These are phyloP conservation scores for Paedocypris micromegethes DNA, from an alignment of 2,797 vertebrate species.

Conservation along the genomic window DNA sequence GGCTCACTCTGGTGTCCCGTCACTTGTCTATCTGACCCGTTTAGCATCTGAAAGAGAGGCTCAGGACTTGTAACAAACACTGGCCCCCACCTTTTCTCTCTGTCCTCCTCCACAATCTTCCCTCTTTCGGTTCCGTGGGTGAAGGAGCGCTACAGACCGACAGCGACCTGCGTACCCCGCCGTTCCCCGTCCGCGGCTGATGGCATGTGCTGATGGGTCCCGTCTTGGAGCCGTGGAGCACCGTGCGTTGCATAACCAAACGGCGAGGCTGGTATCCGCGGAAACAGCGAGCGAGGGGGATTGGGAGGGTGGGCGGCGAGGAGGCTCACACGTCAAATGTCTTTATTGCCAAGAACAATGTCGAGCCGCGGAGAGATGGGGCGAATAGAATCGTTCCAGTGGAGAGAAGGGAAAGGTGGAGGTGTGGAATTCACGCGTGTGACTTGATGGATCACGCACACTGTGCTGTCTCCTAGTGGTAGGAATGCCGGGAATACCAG, in stretches of 20 bases:
- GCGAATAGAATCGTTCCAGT: slow-evolving; percentile 3
- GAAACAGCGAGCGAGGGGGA: slow-evolving; percentile 24
- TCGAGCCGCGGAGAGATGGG: slow-evolving; percentile 5
- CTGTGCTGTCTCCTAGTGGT: background rate
- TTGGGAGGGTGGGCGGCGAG: slow-evolving; percentile 44
- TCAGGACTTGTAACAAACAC: slow-evolving; percentile 38
- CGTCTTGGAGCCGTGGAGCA: slow-evolving; percentile 47
- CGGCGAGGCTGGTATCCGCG: slow-evolving; percentile 54
- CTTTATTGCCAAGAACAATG: slow-evolving; percentile 43
- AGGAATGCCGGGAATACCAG: background rate
- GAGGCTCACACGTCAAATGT: slow-evolving; percentile 46
- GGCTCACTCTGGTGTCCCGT: slow-evolving; percentile 18
- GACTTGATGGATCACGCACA: slow-evolving; percentile 22
- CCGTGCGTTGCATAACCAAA: slow-evolving; percentile 72
- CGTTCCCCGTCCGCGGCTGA: slow-evolving; percentile 48
- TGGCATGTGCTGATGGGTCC: slow-evolving; percentile 56
- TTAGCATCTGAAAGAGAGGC: slow-evolving; percentile 40
- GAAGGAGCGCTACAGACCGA: slow-evolving; percentile 25
- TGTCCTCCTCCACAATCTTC: slow-evolving; percentile 15
- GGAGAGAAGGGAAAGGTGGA: slow-evolving; percentile 2
- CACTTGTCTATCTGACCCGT: slow-evolving; percentile 50
- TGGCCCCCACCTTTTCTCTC: slow-evolving; percentile 34
- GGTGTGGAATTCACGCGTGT: slow-evolving; percentile 35
- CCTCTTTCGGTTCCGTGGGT: slow-evolving; percentile 42
- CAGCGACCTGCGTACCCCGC: slow-evolving; percentile 11